Base-by-base conservation (phyloP, 1,140 invertebrate genomes). In the Cotesia chilonis region DNA sequence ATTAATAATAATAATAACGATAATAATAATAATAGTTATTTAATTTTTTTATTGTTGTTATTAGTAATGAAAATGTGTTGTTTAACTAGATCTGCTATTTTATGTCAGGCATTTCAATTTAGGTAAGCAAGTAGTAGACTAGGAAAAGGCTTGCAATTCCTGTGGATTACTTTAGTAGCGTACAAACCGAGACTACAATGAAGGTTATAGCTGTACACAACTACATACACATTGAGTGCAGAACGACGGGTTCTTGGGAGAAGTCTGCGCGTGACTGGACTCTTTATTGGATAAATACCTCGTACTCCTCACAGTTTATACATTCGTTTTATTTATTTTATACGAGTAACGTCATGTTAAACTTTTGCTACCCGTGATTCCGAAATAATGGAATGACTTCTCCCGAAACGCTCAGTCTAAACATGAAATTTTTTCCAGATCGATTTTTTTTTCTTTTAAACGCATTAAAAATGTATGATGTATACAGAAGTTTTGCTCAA, bases 231-330 rank as follows among this genome's bases (percentile, higher is more conserved):
- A 54, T 14, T 52, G 20, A 14, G 7, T 52, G 12, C 17, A 17
- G 12, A 51, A 41, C 41, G 6, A 47, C 41, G 41, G 41, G 2
- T 70, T 63, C 47, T 38, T 55, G 64, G 5, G 51, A 41, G 71
- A 57, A 59, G 52, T 36, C 38, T 37, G 74, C 73, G 74, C 74
- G 74, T 75, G 74, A 75, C 69, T 71, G 14, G 71, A 75, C 68
- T 75, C 55, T 60, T 36, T 64, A 75, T 73, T 69, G 69, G 74
- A 71, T 75, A 75, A 67, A 72, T 75, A 70, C 60, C 65, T 68
- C 35, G 41, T 64, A 60, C 20, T 37, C 55, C 65, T 64, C 68
- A 70, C 63, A 64, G 17, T 74, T 67, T 74, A 60, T 47, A 61
- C 69, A 68, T 70, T 17, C 38, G 52, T 61, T 67, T 71, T 59